Percentiles rank a stretch among this genome's conserved stretches.
These are phyloP conservation scores for Drosophila lacicola DNA, from an alignment of 2,888 invertebrate species.

Conservation along the genomic window DNA sequence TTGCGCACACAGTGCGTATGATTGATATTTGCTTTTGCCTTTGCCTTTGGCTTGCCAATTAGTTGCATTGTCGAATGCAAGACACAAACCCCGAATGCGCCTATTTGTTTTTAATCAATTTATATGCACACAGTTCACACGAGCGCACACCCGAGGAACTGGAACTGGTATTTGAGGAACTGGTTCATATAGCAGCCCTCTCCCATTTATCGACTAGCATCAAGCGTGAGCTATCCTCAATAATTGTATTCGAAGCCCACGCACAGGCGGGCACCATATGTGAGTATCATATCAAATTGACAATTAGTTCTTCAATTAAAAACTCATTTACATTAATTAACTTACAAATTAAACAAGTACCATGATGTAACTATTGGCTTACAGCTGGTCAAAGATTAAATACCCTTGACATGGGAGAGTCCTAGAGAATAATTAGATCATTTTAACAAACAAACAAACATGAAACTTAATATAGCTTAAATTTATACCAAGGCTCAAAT, in stretches of 20 bases:
- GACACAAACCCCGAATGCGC: slow-evolving; percentile 14
- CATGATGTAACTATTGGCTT: slow-evolving; percentile 5
- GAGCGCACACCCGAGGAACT: slow-evolving; percentile 92
- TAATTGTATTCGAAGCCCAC: slow-evolving; percentile 92
- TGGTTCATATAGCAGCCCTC: slow-evolving; percentile 92
- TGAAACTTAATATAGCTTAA: too few relatives aligned
- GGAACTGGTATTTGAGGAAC: slow-evolving; percentile 93
- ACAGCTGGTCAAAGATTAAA: slow-evolving; percentile 3
- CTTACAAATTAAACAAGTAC: slow-evolving; percentile 10
- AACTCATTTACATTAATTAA: slow-evolving; percentile 32
- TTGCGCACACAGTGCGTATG: slow-evolving; percentile 12
- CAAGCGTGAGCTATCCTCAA: slow-evolving; percentile 91
- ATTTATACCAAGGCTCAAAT: too few relatives aligned
- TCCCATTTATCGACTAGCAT: slow-evolving; percentile 93
- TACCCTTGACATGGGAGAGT: neutral
- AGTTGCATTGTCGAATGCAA: slow-evolving; percentile 23
- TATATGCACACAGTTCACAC: slow-evolving; percentile 86
- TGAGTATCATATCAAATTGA: slow-evolving; percentile 86
- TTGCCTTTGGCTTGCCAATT: slow-evolving; percentile 35
- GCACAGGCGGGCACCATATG: slow-evolving; percentile 91
- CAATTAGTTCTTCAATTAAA: slow-evolving; percentile 17
- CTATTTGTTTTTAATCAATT: slow-evolving; percentile 56
- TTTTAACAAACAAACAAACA: too few relatives aligned
- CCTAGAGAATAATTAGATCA: too few relatives aligned
- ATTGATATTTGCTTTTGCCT: slow-evolving; percentile 26